A percentile compares a stretch with the other conserved stretches of the same genome.
phyloP scores from a whole-genome alignment of 2,797 vertebrate genomes.

The Micrastur ruficollis region DNA sequence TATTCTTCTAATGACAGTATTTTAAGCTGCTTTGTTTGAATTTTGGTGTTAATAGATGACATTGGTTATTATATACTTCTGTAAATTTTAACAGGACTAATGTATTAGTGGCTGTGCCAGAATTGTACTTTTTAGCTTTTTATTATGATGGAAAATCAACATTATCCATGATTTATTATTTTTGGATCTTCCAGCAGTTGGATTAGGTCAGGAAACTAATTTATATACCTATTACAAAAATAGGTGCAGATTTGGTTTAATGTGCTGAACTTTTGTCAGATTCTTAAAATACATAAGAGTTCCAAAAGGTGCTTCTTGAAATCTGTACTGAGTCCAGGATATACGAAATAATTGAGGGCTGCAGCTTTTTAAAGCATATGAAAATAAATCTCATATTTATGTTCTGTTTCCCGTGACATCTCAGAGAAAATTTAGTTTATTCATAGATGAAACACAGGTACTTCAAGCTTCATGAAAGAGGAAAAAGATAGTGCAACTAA shows the following conservation, averaged over 20 bases:
- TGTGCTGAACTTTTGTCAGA: background rate
- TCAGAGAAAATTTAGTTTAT: background rate
- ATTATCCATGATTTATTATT: background rate
- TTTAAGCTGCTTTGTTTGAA: slow-evolving; percentile 11
- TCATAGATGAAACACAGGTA: background rate
- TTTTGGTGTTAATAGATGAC: background rate
- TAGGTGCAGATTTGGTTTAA: background rate
- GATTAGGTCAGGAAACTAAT: background rate
- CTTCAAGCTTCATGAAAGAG: background rate
- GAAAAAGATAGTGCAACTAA: background rate
- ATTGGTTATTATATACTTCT: background rate
- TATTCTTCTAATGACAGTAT: background rate
- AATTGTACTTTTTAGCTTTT: slow-evolving; percentile 7
- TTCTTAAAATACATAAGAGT: background rate
- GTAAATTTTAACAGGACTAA: background rate
- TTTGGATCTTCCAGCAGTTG: background rate
- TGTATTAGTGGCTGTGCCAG: background rate
- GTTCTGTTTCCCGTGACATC: background rate
- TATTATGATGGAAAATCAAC: background rate
- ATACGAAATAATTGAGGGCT: background rate
- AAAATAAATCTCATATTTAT: background rate
- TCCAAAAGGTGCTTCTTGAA: background rate
- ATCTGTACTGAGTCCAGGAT: background rate
- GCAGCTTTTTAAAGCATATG: background rate
- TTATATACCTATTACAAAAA: background rate